These are phyloP conservation scores for Myopa testacea DNA, from an alignment of 2,888 invertebrate species.

Conservation along the genomic window DNA sequence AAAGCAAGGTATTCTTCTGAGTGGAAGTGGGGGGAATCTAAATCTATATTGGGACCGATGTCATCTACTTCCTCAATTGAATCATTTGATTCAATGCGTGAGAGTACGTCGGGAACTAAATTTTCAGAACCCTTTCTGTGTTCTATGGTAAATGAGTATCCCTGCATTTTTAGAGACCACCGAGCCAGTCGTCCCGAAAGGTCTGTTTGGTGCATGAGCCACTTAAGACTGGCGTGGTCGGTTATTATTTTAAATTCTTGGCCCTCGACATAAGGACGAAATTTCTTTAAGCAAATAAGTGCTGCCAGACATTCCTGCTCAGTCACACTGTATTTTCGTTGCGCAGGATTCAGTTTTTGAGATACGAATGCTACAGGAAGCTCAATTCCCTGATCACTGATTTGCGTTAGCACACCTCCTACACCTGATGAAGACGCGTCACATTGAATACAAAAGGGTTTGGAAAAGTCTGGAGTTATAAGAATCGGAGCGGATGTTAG, in stretches of 20 bases:
- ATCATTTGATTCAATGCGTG: too few species aligned
- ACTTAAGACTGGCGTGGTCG: conserved; percentile 47
- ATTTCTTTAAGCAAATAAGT: conserved; percentile 39
- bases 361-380: conserved; percentile 40
- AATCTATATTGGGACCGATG: too few species aligned
- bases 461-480: conserved; percentile 39
- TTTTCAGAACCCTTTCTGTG: too few species aligned
- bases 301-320: conserved; percentile 47
- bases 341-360: conserved; percentile 35
- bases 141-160: too few species aligned
- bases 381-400: conserved; percentile 28
- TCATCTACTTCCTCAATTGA: too few species aligned
- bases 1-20: too few species aligned
- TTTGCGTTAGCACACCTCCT: conserved; percentile 40
- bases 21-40: too few species aligned
- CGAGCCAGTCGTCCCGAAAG: too few species aligned
- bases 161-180: too few species aligned
- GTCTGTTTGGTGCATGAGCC: too few species aligned
- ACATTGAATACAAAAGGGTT: conserved; percentile 42
- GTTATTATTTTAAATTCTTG: conserved; percentile 49
- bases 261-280: conserved; percentile 33
- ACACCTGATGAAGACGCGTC: conserved; percentile 41
- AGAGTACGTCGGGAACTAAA: too few species aligned
- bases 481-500: conserved; percentile 18
- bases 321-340: conserved; percentile 36